Conservation (phyloP, 92 coral and sea anemone species). For the Epizoanthus stellaris region DNA sequence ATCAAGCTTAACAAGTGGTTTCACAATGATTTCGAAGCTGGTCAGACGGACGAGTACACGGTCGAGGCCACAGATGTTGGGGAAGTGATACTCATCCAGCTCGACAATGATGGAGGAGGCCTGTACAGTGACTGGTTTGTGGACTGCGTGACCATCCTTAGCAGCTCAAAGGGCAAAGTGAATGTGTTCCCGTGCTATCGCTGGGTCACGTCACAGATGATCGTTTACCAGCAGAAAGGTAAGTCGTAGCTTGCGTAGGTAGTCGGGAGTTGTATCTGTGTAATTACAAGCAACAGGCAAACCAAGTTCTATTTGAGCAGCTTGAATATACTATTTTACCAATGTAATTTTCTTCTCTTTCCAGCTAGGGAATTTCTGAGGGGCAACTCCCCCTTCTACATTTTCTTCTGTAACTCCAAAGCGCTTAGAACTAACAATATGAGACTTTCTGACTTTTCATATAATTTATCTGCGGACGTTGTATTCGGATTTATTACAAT, state of each 20-base stretch:
- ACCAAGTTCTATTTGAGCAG: no score
- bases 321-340: no score
- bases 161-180: conserved; percentile 45
- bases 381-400: no score
- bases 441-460: no score
- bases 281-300: no score
- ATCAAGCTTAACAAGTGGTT: conserved; percentile 71
- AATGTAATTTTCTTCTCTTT: no score
- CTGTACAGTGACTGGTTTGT: conserved; percentile 73
- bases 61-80: conserved; percentile 74
- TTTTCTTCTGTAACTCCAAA: no score
- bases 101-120: conserved; percentile 53
- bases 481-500: no score
- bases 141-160: conserved; percentile 52
- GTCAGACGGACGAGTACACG: conserved; percentile 71
- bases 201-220: conserved; percentile 65
- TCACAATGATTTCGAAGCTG: conserved; percentile 81
- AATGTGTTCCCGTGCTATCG: conserved; percentile 77
- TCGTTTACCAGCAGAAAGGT: conserved; percentile 66
- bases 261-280: no score
- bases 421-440: no score
- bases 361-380: no score
- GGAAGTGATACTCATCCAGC: conserved; percentile 56
- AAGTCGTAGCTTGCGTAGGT: neutral
- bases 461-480: no score